Conservation (phyloP, 2,797 vertebrate species). For the Megalops cyprinoides region DNA sequence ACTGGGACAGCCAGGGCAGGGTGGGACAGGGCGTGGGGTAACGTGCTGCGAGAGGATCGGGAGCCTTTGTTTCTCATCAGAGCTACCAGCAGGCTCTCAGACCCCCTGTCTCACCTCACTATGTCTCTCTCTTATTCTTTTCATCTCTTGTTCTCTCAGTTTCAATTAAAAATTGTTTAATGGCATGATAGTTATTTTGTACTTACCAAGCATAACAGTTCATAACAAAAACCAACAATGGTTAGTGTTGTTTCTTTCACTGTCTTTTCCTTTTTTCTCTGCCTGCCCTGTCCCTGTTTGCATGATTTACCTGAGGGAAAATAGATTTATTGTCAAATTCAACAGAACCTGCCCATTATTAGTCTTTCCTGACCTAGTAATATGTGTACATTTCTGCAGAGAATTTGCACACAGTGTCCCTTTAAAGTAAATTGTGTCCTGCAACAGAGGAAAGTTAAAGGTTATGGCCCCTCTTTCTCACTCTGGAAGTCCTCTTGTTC, state of each 20-base stretch:
- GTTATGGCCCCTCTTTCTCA: not conserved
- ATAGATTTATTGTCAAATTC: too few species aligned
- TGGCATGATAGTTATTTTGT: too few species aligned
- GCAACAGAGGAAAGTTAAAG: not conserved
- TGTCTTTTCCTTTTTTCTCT: constrained; percentile 19
- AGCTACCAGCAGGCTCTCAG: not conserved
- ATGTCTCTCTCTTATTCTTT: not conserved
- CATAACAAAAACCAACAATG: too few species aligned
- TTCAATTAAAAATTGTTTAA: too few species aligned
- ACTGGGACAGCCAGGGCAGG: not conserved
- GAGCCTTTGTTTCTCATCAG: not conserved
- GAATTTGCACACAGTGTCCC: not conserved
- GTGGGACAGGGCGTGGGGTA: not conserved
- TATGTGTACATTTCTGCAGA: not conserved
- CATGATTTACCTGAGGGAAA: not conserved
- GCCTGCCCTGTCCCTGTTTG: constrained; percentile 10
- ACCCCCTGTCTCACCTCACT: not conserved
- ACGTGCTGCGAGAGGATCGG: not conserved
- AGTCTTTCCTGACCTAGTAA: too few species aligned
- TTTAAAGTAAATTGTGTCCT: not conserved
- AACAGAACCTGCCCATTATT: too few species aligned
- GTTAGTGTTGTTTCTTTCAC: too few species aligned
- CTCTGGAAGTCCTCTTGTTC: not conserved
- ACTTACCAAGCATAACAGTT: too few species aligned
- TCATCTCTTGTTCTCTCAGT: too few species aligned